These are phyloP conservation scores for Brachionus rubens DNA, from an alignment of 1,140 invertebrate species.

Conservation along the genomic window DNA sequence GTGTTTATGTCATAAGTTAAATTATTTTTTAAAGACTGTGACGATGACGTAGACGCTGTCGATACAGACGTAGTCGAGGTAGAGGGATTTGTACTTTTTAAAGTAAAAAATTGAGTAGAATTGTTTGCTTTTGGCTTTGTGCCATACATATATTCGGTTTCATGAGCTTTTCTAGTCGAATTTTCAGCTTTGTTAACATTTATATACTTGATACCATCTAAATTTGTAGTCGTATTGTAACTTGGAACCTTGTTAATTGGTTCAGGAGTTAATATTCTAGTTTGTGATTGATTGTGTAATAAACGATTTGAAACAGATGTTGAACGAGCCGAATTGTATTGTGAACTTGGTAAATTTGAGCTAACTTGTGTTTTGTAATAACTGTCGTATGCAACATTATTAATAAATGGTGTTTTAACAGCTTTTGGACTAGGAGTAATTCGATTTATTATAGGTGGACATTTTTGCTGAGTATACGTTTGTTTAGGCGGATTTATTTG, in stretches of 20 bases:
- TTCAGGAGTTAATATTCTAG: not conserved
- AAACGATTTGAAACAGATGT: not conserved
- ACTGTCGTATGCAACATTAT: not conserved
- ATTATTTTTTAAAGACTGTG: not conserved
- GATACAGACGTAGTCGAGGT: constrained; percentile 17
- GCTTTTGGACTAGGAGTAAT: not conserved
- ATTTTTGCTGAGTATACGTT: not conserved
- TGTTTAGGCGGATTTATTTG: not conserved
- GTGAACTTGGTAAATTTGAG: not conserved
- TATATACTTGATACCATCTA: not conserved
- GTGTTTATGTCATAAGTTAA: not conserved
- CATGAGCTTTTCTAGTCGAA: not conserved
- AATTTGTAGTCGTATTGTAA: not conserved
- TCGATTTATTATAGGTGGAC: not conserved
- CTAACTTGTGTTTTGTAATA: not conserved
- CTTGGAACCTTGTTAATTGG: not conserved
- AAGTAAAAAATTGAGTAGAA: not conserved
- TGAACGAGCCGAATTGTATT: not conserved
- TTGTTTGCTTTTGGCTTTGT: not conserved
- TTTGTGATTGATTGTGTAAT: not conserved
- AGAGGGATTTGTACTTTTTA: constrained; percentile 5
- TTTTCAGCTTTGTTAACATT: not conserved
- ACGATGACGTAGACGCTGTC: not conserved
- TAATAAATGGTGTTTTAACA: no score
- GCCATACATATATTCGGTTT: not conserved